phyloP scores from a whole-genome alignment of 2,113 vertebrate genomes.

The Pelodiscus sinensis region DNA sequence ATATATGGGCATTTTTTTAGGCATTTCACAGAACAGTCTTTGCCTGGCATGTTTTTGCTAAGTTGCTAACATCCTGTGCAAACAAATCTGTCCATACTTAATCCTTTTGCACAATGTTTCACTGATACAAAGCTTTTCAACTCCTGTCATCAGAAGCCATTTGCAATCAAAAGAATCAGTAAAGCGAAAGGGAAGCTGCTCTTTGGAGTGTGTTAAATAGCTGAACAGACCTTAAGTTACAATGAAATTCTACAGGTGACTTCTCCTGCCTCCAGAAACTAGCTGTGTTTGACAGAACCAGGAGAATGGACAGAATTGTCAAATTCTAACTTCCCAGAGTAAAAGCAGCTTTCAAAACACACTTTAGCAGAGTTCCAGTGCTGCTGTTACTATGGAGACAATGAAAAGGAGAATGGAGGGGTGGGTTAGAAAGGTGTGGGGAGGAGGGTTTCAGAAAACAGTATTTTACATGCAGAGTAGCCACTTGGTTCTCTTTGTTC shows the following conservation, averaged over 20 bases:
- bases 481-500: conserved; percentile 16
- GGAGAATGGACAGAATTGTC: neutral
- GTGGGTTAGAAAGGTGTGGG: neutral
- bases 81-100: neutral
- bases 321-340: conserved; percentile 19
- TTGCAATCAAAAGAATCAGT: neutral
- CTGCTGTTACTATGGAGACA: conserved; percentile 75
- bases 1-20: neutral
- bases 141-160: neutral
- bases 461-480: conserved; percentile 28
- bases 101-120: accelerated
- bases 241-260: accelerated
- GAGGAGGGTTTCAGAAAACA: neutral
- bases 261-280: neutral
- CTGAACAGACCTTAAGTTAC: accelerated
- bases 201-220: neutral
- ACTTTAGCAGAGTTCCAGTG: conserved; percentile 21
- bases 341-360: conserved; percentile 59
- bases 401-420: neutral
- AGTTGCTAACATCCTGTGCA: neutral
- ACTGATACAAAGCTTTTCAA: neutral
- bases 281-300: neutral
- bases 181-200: accelerated
- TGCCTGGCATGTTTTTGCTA: neutral
- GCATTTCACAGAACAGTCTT: neutral